A percentile compares a stretch with the other conserved stretches of the same genome.
Conservation (phyloP, 1,140 invertebrate genomes). For the Formica exsecta region DNA sequence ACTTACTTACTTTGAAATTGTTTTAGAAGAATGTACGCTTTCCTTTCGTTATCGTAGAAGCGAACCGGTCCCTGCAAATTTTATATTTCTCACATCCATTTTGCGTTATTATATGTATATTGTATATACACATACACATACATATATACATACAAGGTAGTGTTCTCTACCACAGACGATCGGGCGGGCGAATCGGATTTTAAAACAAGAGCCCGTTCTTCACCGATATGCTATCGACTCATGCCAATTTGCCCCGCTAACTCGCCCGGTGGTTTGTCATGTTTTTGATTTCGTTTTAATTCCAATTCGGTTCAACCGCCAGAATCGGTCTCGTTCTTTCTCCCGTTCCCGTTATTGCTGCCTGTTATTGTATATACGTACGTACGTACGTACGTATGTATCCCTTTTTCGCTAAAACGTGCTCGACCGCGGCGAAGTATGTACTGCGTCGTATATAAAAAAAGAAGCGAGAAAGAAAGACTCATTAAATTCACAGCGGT, state of each 20-base stretch:
- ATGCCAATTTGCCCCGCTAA: constrained; percentile 57
- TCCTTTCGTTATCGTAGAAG: constrained; percentile 98
- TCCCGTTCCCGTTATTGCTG: constrained; percentile 29
- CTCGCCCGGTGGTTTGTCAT: constrained; percentile 51
- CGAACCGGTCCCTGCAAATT: constrained; percentile 94
- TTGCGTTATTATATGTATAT: constrained; percentile 16
- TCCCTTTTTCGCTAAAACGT: constrained; percentile 40
- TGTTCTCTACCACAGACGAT: constrained; percentile 33
- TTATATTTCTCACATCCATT: constrained; percentile 17
- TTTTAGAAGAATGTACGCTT: constrained; percentile 96
- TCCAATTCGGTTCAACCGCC: constrained; percentile 61
- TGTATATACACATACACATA: too few relatives aligned
- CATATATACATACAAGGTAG: neutral
- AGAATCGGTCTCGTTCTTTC: constrained; percentile 43
- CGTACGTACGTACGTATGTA: neutral
- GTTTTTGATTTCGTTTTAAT: constrained; percentile 64
- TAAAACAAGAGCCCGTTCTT: constrained; percentile 42
- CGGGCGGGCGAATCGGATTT: constrained; percentile 37
- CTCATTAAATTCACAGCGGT: constrained; percentile 51
- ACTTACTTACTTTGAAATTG: constrained; percentile 94
- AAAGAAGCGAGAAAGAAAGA: neutral
- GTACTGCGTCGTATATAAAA: neutral
- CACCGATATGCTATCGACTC: constrained; percentile 37
- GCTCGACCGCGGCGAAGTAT: constrained; percentile 2
- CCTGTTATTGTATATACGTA: neutral